phyloP scores from a whole-genome alignment of 1,140 invertebrate species.

The Rhizoglyphus robini region DNA sequence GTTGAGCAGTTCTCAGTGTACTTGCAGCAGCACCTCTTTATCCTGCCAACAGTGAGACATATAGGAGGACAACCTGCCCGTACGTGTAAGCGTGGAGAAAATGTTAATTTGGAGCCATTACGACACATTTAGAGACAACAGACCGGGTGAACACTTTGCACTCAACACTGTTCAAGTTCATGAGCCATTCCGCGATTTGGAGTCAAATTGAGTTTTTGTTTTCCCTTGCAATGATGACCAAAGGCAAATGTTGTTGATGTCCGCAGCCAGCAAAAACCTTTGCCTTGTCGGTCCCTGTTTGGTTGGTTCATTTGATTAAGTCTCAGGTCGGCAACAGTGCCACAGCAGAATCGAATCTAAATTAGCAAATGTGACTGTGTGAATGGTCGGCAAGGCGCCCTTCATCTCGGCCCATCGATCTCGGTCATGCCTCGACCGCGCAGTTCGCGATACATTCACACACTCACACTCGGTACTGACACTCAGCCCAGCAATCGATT shows the following conservation, averaged over 20 bases:
- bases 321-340: neutral
- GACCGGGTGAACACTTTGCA: too few species aligned
- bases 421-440: constrained; percentile 1
- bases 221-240: neutral
- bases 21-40: too few species aligned
- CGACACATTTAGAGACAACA: too few species aligned
- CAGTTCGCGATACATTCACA: neutral
- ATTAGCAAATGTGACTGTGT: neutral
- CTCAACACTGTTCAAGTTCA: too few species aligned
- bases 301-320: neutral
- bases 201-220: neutral
- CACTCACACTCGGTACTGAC: neutral
- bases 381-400: constrained; percentile 8
- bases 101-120: too few species aligned
- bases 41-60: too few species aligned
- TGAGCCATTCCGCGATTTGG: too few species aligned
- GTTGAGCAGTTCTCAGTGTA: too few species aligned
- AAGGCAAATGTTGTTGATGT: neutral
- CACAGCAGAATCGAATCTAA: neutral
- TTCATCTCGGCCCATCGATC: constrained; percentile 13
- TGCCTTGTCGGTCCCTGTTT: neutral
- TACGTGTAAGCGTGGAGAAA: too few species aligned
- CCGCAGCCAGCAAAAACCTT: neutral
- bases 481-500: neutral
- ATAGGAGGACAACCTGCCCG: too few species aligned